Evolutionary conservation across 2,888 invertebrate genomes (phyloP).

Genomic region (Aromia moschata): DNA sequence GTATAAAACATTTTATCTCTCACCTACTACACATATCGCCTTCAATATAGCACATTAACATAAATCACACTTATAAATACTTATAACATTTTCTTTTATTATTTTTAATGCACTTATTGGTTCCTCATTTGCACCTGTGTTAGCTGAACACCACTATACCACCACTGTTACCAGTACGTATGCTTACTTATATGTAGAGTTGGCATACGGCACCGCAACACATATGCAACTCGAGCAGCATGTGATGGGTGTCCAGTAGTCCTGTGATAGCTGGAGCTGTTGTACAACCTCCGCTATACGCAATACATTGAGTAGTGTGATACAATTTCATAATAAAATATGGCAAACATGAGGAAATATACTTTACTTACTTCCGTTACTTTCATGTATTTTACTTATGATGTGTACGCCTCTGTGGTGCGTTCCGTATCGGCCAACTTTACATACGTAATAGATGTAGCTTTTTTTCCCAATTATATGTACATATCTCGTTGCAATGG

Average conservation of each 20-base stretch:
- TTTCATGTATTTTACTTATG: too few species aligned
- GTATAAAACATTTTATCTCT: too few species aligned
- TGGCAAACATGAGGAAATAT: not conserved
- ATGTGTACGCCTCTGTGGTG: too few species aligned
- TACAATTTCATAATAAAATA: not conserved
- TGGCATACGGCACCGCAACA: too few species aligned
- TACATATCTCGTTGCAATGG: not conserved
- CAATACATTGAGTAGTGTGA: too few species aligned
- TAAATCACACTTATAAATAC: not conserved
- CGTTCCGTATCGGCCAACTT: too few species aligned
- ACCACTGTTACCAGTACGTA: slow-evolving; percentile 49
- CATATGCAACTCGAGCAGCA: too few species aligned
- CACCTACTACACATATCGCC: too few species aligned
- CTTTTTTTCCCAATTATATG: not conserved
- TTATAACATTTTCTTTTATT: not conserved
- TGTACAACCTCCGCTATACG: too few species aligned
- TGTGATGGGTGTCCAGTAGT: too few species aligned
- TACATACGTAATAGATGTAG: not conserved
- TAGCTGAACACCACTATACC: slow-evolving; percentile 47
- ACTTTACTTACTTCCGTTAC: too few species aligned
- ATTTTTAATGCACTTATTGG: slow-evolving; percentile 17
- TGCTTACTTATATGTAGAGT: slow-evolving; percentile 40
- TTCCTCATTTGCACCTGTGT: slow-evolving; percentile 39
- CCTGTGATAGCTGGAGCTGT: too few species aligned
- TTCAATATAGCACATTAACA: not conserved